Base-by-base conservation (phyloP, 2,113 vertebrate species). In the Callocephalon fimbriatum region DNA sequence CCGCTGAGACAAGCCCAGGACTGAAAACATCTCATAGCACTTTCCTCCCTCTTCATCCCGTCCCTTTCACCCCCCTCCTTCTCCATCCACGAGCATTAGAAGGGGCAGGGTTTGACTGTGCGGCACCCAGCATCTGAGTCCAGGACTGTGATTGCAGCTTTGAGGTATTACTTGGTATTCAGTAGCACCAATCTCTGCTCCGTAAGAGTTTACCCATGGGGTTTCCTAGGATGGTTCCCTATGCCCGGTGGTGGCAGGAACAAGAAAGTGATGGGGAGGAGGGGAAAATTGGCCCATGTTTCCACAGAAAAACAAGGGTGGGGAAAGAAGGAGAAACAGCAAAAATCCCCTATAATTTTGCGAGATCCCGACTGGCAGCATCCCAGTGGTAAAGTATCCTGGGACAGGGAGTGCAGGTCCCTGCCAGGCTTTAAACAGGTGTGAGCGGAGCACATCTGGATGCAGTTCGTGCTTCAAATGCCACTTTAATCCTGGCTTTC, bases 401-500 rank as follows among this genome's bases (percentile, higher is more conserved):
- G 58, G 81, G 61, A 92, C 31, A 35, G 53, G 56, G 48, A 93
- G 78, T 1, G 1, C 45, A 40, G 48, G 58, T 78, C 88, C 76
- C 75, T 6, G 18, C 58, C 80, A 78, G 62, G 68, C 75, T 88
- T 84, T 53, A 61, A 94, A 74, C 97, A 97, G 97, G 97, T 95
- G 95, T 54, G 58, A 94, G 42, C 17, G 50, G 42, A 86, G 63
- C 45, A 71, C 87, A 95, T 87, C 93, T 92, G 73, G 86, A 89
- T 74, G 62, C 35, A 23, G 51, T 54, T 95, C 93, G 8, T 93
- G 85, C 93, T 91, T 95, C 79, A 86, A 92, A 95, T 96, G 76
- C 82, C 85, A 42, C 38, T 95, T 85, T 89, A 94, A 97, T 96
- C 93, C 90, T 29, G 77, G 92, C 85, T 96, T 95, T 96, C 93